A percentile compares a stretch with the other conserved stretches of the same genome.
These are phyloP conservation scores for Tenthredo amoena DNA, from an alignment of 2,888 invertebrate species.

Conservation along the genomic window DNA sequence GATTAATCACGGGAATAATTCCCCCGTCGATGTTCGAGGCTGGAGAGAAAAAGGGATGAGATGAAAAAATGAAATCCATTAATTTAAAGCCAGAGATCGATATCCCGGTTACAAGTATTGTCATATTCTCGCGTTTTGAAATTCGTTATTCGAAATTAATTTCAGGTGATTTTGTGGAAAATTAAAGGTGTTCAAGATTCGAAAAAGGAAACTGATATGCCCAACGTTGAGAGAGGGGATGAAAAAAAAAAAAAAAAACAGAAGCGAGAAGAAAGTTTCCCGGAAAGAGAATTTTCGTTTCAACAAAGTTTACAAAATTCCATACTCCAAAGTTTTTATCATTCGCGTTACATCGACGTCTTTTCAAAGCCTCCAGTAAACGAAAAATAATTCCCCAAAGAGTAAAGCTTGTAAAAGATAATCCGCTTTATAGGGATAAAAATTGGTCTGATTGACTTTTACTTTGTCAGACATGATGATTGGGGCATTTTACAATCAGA, in stretches of 20 bases:
- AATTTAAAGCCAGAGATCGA: neutral
- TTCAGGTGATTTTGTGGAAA: too few relatives aligned
- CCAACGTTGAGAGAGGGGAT: too few relatives aligned
- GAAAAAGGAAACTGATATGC: too few relatives aligned
- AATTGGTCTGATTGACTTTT: neutral
- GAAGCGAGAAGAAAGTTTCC: too few relatives aligned
- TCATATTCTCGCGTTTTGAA: too few relatives aligned
- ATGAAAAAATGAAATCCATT: neutral
- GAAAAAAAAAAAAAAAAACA: too few relatives aligned
- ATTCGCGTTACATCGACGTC: neutral
- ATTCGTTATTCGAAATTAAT: too few relatives aligned
- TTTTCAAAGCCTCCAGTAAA: too few relatives aligned
- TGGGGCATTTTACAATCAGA: neutral
- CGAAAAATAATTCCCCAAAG: neutral
- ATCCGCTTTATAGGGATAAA: neutral
- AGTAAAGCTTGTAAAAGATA: neutral
- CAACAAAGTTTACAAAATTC: neutral
- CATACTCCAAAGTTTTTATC: neutral
- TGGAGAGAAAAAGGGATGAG: neutral
- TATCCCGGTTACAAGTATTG: too few relatives aligned
- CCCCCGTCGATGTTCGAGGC: neutral
- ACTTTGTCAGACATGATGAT: neutral
- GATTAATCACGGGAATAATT: constrained; percentile 21
- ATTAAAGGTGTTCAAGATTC: too few relatives aligned
- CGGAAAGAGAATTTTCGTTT: neutral